A percentile compares a stretch with the other conserved stretches of the same genome.
These are phyloP conservation scores for Apamea epomidion DNA, from an alignment of 2,888 invertebrate genomes.

Conservation along the genomic window DNA sequence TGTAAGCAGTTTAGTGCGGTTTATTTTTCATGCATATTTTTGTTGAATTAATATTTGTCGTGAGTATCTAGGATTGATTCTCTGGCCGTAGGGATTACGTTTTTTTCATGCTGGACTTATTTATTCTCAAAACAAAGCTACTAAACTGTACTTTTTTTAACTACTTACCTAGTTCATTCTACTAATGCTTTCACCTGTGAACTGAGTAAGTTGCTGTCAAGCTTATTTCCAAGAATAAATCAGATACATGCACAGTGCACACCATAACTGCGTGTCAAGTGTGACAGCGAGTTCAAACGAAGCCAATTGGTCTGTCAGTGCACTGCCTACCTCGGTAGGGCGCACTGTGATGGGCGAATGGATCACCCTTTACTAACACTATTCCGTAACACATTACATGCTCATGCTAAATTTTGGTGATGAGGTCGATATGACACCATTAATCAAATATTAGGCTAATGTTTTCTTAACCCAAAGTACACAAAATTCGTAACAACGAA, in stretches of 20 bases:
- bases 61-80: neutral
- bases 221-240: constrained; percentile 46
- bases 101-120: neutral
- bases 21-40: constrained; percentile 27
- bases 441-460: neutral
- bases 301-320: constrained; percentile 83
- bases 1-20: constrained; percentile 25
- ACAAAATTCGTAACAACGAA: neutral
- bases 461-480: neutral
- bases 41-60: neutral
- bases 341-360: constrained; percentile 19
- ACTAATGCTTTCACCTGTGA: neutral
- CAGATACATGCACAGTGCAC: constrained; percentile 62
- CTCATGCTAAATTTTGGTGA: neutral
- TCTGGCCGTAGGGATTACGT: neutral
- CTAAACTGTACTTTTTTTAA: neutral
- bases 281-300: constrained; percentile 75
- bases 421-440: neutral
- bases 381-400: neutral
- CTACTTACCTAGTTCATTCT: neutral
- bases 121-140: neutral
- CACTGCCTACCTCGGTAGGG: constrained; percentile 63
- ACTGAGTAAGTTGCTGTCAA: neutral
- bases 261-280: constrained; percentile 56
- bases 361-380: constrained; percentile 58